Evolutionary conservation across 1,140 invertebrate genomes (phyloP).

Genomic region (Drosophila aff.): DNA sequence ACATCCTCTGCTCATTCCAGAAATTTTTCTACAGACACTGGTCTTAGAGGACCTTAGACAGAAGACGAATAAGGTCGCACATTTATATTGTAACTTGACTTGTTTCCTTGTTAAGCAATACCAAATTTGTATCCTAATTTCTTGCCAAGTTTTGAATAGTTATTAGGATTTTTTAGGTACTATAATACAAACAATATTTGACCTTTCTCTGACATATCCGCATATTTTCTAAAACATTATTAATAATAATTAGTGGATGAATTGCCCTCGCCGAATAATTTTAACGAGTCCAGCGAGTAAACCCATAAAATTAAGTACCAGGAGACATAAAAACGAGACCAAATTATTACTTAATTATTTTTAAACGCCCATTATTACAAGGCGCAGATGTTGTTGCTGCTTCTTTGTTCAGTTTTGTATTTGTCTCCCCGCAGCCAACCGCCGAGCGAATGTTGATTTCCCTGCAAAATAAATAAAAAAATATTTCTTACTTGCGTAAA

Average conservation of each 20-base stretch:
- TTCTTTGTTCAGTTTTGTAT: slow-evolving; percentile 4
- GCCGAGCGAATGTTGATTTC: slow-evolving; percentile 57
- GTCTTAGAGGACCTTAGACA: neutral
- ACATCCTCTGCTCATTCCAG: too few relatives aligned
- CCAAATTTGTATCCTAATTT: accelerated
- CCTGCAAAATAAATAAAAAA: slow-evolving; percentile 71
- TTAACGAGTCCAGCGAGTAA: neutral
- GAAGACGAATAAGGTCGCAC: too few relatives aligned
- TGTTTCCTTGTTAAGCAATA: neutral
- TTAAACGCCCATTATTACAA: slow-evolving; percentile 56
- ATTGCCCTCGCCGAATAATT: neutral
- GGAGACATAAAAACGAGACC: slow-evolving; percentile 45
- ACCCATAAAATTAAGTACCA: slow-evolving; percentile 7
- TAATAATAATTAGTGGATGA: neutral
- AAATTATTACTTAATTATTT: slow-evolving; percentile 82
- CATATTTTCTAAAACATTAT: neutral
- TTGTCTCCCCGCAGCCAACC: slow-evolving; percentile 8
- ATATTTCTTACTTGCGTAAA: slow-evolving; percentile 79
- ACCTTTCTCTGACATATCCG: neutral
- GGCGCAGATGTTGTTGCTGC: slow-evolving; percentile 37
- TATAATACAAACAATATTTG: neutral
- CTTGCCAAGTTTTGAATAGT: neutral
- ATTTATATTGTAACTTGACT: neutral
- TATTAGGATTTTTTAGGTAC: neutral
- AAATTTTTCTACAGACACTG: neutral